Evolutionary conservation across 2,797 vertebrate species (phyloP), one percentile per base, ranked within the genome.

Genomic region (Sorex maritimensis): DNA sequence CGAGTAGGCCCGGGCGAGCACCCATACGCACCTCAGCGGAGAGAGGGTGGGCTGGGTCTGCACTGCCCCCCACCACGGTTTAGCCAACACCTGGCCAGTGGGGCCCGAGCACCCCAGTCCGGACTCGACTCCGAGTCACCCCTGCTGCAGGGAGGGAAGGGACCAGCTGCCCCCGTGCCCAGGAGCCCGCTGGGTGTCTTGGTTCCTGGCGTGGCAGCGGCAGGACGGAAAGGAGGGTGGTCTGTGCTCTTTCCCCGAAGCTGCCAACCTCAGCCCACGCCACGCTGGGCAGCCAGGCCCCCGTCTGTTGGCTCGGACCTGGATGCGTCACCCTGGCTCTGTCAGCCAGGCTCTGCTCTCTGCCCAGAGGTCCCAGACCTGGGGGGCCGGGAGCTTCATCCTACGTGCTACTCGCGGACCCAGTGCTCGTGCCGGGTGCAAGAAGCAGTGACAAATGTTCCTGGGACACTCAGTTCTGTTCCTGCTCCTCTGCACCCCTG

Each of bases 121-220:
- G 24, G 0, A 9, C 73, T 55, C 77, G n/a, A 26, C 8, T 13
- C 61, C 30, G 17, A 72, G 55, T 82, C 58, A 75, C 3, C 38
- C 8, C 14, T 61, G 49, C n/a, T 52, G 2, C 49, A 30, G 34
- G 61, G 46, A 6, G 55, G 6, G 26, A 68, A 26, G 68, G 17
- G 68, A 23, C n/a, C 12, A 34, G 38, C 44, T 17, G 12, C 1
- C 4, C 17, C 26, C 6, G 3, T 69, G 74, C 10, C 11, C 1
- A 0, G 8, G 4, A 0, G 12, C 41, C n/a, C 1, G 21, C 21
- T 19, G 58, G 58, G 21, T 19, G 1, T 23, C 13, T 1, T 15
- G 52, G 17, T 14, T 23, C 17, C 58, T 6, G 17, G 58, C 17
- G 7, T 28, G 17, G 38, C 49, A 72, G 8, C 24, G 55, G 67